These are phyloP conservation scores for Macaca mulatta DNA, from an alignment of 2,113 vertebrate genomes.

Conservation along the genomic window DNA sequence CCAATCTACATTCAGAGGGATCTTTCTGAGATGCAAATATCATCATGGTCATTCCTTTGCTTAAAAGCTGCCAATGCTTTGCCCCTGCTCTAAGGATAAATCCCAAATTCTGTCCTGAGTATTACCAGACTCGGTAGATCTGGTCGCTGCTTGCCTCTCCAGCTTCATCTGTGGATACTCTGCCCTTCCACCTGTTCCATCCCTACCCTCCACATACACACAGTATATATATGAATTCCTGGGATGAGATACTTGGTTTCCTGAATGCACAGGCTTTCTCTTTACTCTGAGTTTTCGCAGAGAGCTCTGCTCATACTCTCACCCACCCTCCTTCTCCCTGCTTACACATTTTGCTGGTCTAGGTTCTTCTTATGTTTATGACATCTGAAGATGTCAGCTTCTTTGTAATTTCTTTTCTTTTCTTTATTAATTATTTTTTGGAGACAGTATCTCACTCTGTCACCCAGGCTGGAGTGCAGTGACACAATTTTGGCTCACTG, in stretches of 20 bases:
- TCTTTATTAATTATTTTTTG: no score
- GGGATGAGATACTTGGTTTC: background rate
- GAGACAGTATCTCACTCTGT: no score
- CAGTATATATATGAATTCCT: background rate
- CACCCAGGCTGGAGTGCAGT: no score
- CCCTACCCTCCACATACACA: background rate
- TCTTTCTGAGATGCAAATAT: background rate
- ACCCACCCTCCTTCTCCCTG: background rate
- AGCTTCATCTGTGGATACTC: background rate
- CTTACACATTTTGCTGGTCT: background rate
- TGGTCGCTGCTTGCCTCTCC: background rate
- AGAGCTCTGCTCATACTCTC: background rate
- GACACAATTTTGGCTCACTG: no score
- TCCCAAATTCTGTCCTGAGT: background rate
- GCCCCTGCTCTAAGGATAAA: background rate
- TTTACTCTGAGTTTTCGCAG: background rate
- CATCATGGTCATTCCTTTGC: background rate
- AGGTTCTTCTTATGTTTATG: background rate
- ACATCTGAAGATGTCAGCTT: background rate
- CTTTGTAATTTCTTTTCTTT: background rate
- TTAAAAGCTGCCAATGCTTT: background rate
- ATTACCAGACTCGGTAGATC: background rate
- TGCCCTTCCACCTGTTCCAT: background rate
- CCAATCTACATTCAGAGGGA: background rate
- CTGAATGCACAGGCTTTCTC: background rate